phyloP scores from a whole-genome alignment of 2,797 vertebrate genomes.

The Onychomys arenicola region DNA sequence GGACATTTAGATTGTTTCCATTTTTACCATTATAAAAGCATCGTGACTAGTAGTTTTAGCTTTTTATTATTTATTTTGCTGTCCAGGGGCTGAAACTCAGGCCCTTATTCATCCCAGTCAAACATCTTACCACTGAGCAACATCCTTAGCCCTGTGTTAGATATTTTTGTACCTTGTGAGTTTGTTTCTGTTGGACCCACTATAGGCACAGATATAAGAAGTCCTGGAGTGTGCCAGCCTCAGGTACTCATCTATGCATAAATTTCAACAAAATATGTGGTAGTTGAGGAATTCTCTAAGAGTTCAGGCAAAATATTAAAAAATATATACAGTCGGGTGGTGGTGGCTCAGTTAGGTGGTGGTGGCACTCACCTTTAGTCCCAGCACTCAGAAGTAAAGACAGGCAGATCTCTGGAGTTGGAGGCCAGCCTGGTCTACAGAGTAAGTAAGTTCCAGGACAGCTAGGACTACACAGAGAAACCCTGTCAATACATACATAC shows the following conservation, averaged over 20 bases:
- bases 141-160: not conserved
- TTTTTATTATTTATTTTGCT: not conserved
- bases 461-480: not conserved
- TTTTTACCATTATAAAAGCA: conserved; percentile 21
- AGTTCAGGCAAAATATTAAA: not conserved
- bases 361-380: not conserved
- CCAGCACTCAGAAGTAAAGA: not conserved
- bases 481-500: not conserved
- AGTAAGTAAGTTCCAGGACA: not conserved
- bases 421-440: not conserved
- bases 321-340: not conserved
- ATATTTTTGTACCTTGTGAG: conserved; percentile 15
- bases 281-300: conserved; percentile 17
- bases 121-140: not conserved
- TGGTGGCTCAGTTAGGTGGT: too few relatives aligned
- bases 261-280: conserved; percentile 38
- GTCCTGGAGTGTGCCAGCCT: not conserved
- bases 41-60: not conserved
- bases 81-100: not conserved
- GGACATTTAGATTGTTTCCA: not conserved
- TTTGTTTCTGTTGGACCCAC: conserved; percentile 28
- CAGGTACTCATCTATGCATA: not conserved
- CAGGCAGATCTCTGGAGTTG: not conserved
- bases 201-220: not conserved
- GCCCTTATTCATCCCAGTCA: not conserved